A percentile compares a stretch with the other conserved stretches of the same genome.
phyloP scores from a whole-genome alignment of 2,797 vertebrate species.

The Carapus acus region DNA sequence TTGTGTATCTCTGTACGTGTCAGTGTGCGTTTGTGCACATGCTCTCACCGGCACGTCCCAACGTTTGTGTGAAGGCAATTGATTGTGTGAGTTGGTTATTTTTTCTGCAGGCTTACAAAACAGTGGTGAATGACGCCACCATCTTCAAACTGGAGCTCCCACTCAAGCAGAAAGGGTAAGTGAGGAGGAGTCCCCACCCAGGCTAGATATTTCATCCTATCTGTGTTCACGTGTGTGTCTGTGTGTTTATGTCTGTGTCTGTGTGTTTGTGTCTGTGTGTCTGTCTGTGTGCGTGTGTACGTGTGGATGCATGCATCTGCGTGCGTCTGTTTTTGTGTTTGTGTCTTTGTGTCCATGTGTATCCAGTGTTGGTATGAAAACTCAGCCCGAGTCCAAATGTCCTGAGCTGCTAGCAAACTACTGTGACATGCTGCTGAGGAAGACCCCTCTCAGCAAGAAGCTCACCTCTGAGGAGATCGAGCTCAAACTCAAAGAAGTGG shows the following conservation, averaged over 20 bases:
- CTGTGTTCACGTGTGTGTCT: background rate
- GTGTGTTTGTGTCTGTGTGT: background rate
- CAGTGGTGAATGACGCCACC: constrained; percentile 95
- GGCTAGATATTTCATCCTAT: no score
- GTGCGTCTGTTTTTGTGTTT: background rate
- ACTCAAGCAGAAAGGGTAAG: constrained; percentile 96
- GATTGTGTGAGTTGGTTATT: background rate
- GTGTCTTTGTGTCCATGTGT: background rate
- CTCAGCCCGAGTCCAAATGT: constrained; percentile 96
- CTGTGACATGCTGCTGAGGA: constrained; percentile 97
- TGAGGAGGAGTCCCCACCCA: background rate
- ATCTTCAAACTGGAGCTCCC: constrained; percentile 99
- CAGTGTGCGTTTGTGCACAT: no score
- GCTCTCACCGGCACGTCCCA: no score
- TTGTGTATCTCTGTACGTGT: background rate
- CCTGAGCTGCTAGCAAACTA: constrained; percentile 97
- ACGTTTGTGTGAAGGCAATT: no score
- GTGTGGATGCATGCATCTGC: no score
- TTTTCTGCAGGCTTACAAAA: constrained; percentile 84
- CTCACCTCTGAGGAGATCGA: constrained; percentile 96
- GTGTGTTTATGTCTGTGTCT: background rate
- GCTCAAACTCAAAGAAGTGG: constrained; percentile 98
- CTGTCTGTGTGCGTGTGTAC: background rate
- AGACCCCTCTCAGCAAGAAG: constrained; percentile 97
- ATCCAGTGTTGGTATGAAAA: constrained; percentile 89